phyloP scores from a whole-genome alignment of 2,888 invertebrate species.

The Gari tellinella region DNA sequence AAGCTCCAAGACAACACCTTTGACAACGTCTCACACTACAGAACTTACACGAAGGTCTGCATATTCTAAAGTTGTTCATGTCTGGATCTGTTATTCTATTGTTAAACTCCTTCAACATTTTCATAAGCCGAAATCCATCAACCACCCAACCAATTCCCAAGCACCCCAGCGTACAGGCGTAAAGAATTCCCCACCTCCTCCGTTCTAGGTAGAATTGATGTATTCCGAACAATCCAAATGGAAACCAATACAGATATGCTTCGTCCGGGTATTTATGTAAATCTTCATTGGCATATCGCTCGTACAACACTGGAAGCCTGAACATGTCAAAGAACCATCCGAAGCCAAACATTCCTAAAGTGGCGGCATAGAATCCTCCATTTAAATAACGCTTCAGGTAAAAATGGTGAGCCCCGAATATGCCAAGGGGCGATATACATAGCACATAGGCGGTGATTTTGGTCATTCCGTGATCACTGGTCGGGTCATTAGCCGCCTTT shows the following conservation, averaged over 20 bases:
- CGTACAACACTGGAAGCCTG: conserved; percentile 54
- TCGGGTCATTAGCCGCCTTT: conserved; percentile 51
- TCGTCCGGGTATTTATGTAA: conserved; percentile 63
- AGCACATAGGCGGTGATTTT: conserved; percentile 57
- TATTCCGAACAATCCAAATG: conserved; percentile 59
- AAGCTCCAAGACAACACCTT: conserved; percentile 38
- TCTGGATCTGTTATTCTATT: conserved; percentile 40
- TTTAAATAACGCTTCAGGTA: conserved; percentile 54
- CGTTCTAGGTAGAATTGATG: conserved; percentile 63
- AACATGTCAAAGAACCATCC: conserved; percentile 59
- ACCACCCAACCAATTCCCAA: conserved; percentile 59
- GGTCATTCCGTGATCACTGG: conserved; percentile 55
- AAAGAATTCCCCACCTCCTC: conserved; percentile 57
- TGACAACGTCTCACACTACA: conserved; percentile 43
- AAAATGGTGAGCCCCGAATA: conserved; percentile 58
- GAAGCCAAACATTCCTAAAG: conserved; percentile 54
- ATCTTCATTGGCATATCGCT: conserved; percentile 59
- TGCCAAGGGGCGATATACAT: conserved; percentile 52
- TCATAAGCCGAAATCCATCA: conserved; percentile 48
- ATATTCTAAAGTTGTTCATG: conserved; percentile 48
- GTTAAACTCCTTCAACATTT: conserved; percentile 51
- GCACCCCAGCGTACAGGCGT: conserved; percentile 58
- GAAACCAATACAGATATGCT: conserved; percentile 60
- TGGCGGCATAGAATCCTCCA: conserved; percentile 49
- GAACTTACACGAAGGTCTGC: conserved; percentile 41